These are phyloP conservation scores for Neocrepidodera transversa DNA, from an alignment of 2,888 invertebrate genomes.

Conservation along the genomic window DNA sequence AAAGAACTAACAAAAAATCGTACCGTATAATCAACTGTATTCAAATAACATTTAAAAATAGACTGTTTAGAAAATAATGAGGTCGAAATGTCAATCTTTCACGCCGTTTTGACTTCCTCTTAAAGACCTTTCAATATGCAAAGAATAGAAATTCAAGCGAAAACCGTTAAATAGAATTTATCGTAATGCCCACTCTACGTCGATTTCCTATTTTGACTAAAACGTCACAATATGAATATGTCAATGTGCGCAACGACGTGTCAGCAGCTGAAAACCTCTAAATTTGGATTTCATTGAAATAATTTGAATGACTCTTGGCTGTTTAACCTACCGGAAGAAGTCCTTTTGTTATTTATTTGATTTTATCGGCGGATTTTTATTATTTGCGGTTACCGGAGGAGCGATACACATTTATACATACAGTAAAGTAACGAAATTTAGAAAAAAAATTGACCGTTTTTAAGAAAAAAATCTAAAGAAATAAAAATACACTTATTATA, in stretches of 20 bases:
- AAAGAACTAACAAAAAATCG: neutral
- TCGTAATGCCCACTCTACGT: slow-evolving; percentile 39
- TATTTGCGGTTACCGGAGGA: slow-evolving; percentile 31
- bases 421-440: no score
- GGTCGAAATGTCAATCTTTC: slow-evolving; percentile 52
- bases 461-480: no score
- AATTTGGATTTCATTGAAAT: slow-evolving; percentile 31
- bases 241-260: slow-evolving; percentile 40
- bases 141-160: slow-evolving; percentile 35
- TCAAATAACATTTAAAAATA: slow-evolving; percentile 37
- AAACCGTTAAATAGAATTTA: slow-evolving; percentile 39
- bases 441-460: no score
- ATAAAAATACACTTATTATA: no score
- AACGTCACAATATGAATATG: slow-evolving; percentile 51
- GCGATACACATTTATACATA: no score
- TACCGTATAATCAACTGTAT: slow-evolving; percentile 19
- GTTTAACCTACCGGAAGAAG: slow-evolving; percentile 41
- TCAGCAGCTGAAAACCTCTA: slow-evolving; percentile 34
- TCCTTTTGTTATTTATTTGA: slow-evolving; percentile 37
- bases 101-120: slow-evolving; percentile 53
- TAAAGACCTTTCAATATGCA: slow-evolving; percentile 40
- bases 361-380: slow-evolving; percentile 38
- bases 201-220: slow-evolving; percentile 51
- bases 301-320: slow-evolving; percentile 38
- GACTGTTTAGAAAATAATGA: slow-evolving; percentile 46